Evolutionary conservation across 2,888 invertebrate genomes (phyloP).

Genomic region (Meghimatium bilineatum): DNA sequence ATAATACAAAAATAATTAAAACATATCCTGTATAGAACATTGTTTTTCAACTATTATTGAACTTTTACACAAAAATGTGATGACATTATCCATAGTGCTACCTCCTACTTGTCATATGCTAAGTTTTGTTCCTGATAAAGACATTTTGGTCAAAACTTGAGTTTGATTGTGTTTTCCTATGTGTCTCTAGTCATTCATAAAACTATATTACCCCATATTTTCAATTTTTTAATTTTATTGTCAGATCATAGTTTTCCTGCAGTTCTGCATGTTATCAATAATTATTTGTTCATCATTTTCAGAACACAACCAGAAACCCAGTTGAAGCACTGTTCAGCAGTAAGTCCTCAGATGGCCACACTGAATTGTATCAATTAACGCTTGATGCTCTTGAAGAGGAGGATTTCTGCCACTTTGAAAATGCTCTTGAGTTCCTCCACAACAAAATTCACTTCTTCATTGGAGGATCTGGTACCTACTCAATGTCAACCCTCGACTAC

Average conservation of each 20-base stretch:
- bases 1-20: no score
- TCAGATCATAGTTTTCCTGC: not conserved
- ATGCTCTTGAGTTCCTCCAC: constrained; percentile 53
- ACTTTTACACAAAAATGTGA: no score
- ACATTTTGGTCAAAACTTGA: no score
- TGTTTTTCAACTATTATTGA: no score
- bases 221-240: not conserved
- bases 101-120: no score
- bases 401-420: constrained; percentile 55
- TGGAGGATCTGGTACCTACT: constrained; percentile 50
- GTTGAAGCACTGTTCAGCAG: constrained; percentile 34
- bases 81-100: no score
- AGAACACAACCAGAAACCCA: constrained; percentile 42
- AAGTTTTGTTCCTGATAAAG: no score
- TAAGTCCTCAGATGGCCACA: constrained; percentile 18
- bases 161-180: no score
- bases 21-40: no score
- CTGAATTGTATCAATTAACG: constrained; percentile 45
- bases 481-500: constrained; percentile 56
- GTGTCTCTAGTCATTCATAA: no score
- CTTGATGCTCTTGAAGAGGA: constrained; percentile 53
- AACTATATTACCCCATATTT: not conserved
- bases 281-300: not conserved
- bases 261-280: not conserved
- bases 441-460: constrained; percentile 53